A percentile compares a stretch with the other conserved stretches of the same genome.
phyloP scores from a whole-genome alignment of 2,113 vertebrate species.

The Ellobius talpinus region DNA sequence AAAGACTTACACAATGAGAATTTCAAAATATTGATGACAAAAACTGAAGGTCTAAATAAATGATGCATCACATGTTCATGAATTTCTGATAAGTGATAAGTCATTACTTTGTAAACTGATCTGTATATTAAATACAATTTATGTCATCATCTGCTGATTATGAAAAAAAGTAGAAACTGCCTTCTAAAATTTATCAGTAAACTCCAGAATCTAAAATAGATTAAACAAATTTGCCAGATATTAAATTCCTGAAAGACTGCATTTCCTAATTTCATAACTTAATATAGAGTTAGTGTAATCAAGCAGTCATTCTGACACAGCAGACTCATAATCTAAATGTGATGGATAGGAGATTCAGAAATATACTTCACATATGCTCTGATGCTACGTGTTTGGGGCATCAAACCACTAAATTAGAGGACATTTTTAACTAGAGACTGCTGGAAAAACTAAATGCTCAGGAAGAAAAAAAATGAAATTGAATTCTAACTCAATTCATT shows the following conservation, averaged over 20 bases:
- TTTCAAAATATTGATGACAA: background rate
- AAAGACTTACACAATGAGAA: background rate
- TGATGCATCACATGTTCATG: too few species aligned
- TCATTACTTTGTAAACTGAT: background rate
- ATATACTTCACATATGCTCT: background rate
- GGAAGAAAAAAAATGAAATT: background rate
- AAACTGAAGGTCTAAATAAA: background rate
- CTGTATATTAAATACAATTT: background rate
- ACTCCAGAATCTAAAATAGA: background rate
- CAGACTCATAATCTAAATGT: background rate
- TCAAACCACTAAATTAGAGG: background rate
- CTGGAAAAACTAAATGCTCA: background rate
- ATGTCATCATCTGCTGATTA: background rate
- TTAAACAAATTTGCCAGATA: background rate
- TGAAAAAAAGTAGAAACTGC: background rate
- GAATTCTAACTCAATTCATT: background rate
- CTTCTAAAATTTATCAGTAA: too few species aligned
- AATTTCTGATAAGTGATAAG: background rate
- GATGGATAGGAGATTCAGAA: background rate
- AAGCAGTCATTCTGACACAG: background rate
- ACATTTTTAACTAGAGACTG: background rate
- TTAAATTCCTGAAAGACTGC: background rate
- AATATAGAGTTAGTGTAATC: background rate
- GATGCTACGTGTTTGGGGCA: background rate
- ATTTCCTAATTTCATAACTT: background rate